Conservation (phyloP, 2,113 vertebrate genomes). For the Trinectes maculatus region DNA sequence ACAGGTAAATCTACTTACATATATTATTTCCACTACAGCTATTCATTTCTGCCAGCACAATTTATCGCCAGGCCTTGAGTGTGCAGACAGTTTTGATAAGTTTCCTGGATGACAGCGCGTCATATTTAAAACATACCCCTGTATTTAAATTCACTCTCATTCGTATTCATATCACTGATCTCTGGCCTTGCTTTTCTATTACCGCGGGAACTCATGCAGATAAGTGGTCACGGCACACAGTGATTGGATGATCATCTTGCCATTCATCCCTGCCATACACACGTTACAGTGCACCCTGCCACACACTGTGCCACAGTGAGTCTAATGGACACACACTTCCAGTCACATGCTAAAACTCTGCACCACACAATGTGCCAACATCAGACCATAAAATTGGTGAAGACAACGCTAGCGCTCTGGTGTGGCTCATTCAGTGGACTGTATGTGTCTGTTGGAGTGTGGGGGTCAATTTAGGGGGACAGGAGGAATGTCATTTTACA, state of each 20-base stretch:
- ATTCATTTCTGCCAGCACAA: slow-evolving; percentile 32
- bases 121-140: slow-evolving; percentile 56
- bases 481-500: slow-evolving; percentile 4
- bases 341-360: background rate
- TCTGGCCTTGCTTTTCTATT: slow-evolving; percentile 44
- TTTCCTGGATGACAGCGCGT: slow-evolving; percentile 21
- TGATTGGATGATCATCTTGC: slow-evolving; percentile 54
- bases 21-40: slow-evolving; percentile 5
- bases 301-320: slow-evolving; percentile 28
- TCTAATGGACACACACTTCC: background rate
- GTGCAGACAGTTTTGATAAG: slow-evolving; percentile 49
- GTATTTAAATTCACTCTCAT: slow-evolving; percentile 69
- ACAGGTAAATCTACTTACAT: background rate
- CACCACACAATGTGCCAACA: background rate
- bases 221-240: slow-evolving; percentile 45
- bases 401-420: slow-evolving; percentile 4
- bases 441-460: background rate
- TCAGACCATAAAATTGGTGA: slow-evolving; percentile 5
- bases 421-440: slow-evolving; percentile 13
- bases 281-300: slow-evolving; percentile 40
- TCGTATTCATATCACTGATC: slow-evolving; percentile 65
- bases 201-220: slow-evolving; percentile 62
- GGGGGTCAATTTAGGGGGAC: background rate
- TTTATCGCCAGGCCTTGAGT: slow-evolving; percentile 52
- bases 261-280: slow-evolving; percentile 49